phyloP scores from a whole-genome alignment of 92 coral and sea anemone species.

The Zoanthus solanderi region DNA sequence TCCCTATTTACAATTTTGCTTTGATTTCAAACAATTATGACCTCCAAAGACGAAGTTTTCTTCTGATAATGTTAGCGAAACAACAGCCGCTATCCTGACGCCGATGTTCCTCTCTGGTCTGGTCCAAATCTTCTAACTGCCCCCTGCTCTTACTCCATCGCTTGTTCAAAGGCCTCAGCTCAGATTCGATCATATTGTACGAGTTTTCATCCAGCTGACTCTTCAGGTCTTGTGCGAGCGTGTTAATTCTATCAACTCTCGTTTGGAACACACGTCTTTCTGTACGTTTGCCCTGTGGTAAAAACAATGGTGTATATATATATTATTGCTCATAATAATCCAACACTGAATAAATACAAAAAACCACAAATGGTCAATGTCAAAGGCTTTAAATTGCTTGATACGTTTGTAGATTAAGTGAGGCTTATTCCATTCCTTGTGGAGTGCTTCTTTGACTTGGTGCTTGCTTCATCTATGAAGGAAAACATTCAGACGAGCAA shows the following conservation, averaged over 20 bases:
- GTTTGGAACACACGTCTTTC: conserved; percentile 19
- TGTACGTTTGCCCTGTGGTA: conserved; percentile 1
- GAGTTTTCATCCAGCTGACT: conserved; percentile 29
- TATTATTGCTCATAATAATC: no score
- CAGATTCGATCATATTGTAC: conserved; percentile 23
- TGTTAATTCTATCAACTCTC: conserved; percentile 22
- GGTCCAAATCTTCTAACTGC: conserved; percentile 26
- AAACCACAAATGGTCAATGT: no score
- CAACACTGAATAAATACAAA: no score
- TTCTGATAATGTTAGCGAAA: conserved; percentile 8
- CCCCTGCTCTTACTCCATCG: conserved; percentile 42
- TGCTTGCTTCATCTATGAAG: no score
- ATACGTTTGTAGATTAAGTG: no score
- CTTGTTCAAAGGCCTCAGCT: conserved; percentile 28
- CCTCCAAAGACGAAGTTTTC: conserved; percentile 12
- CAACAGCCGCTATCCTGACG: conserved; percentile 7
- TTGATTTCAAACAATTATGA: neutral
- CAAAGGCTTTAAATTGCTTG: no score
- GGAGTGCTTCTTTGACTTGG: no score
- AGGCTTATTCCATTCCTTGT: no score
- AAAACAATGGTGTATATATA: neutral
- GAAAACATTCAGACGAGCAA: no score
- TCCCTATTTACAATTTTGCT: no score
- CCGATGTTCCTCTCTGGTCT: conserved; percentile 6
- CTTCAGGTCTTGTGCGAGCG: conserved; percentile 33